Percentiles rank a stretch among this genome's conserved stretches.
Conservation (phyloP, 2,113 vertebrate species). For the Callithrix jacchus region DNA sequence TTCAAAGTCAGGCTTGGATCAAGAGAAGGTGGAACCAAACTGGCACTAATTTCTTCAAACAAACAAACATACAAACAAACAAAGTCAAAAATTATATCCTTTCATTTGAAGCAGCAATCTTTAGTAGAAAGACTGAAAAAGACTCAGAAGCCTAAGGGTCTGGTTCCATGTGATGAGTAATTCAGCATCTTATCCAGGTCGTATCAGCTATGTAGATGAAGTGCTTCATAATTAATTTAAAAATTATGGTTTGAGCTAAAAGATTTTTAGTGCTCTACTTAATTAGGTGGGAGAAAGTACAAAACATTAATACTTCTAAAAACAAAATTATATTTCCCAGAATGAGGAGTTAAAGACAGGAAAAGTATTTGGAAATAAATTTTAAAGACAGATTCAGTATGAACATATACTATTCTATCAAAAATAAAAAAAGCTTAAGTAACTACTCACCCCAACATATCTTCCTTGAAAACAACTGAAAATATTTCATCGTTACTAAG, state of each 20-base stretch:
- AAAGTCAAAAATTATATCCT: conserved; percentile 19
- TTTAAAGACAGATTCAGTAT: not conserved
- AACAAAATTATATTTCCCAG: conserved; percentile 48
- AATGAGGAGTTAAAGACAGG: conserved; percentile 16
- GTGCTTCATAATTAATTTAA: not conserved
- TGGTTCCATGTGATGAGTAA: not conserved
- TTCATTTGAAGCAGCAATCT: conserved; percentile 41
- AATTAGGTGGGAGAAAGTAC: not conserved
- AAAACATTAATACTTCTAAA: conserved; percentile 27
- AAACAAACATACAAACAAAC: not conserved
- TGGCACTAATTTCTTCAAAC: conserved; percentile 89
- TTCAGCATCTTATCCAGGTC: not conserved
- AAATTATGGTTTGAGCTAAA: not conserved
- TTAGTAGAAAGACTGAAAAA: conserved; percentile 25
- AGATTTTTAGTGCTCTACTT: conserved; percentile 20
- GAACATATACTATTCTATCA: not conserved
- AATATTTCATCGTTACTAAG: not conserved
- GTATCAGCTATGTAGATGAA: not conserved
- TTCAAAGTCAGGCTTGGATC: conserved; percentile 88
- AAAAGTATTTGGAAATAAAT: conserved; percentile 30
- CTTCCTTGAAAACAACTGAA: not conserved
- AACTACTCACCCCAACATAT: conserved; percentile 17
- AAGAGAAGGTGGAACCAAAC: conserved; percentile 93
- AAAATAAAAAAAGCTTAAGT: not conserved
- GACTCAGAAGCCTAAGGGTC: not conserved